These are phyloP conservation scores for Sanderia malayensis DNA, from an alignment of 30 jellyfish, hydroid and myxozoan species.

Conservation along the genomic window DNA sequence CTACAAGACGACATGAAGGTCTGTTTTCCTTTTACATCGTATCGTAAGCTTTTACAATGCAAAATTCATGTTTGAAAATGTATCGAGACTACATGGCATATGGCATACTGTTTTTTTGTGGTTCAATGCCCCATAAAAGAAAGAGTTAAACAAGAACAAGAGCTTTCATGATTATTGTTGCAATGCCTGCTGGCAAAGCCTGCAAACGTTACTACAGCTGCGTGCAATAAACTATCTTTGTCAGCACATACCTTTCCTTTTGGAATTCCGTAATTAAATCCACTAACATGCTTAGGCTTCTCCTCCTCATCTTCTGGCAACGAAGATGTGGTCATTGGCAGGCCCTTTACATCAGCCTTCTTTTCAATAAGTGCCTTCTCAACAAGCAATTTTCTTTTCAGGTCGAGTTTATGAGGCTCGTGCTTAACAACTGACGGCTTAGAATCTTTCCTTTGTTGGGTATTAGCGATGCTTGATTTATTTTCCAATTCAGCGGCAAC, in stretches of 20 bases:
- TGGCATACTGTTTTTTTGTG: no score
- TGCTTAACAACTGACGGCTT: background rate
- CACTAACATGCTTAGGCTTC: constrained; percentile 39
- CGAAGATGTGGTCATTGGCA: constrained; percentile 5
- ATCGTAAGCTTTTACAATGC: no score
- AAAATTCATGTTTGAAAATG: no score
- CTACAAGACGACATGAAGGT: no score
- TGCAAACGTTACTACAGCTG: background rate
- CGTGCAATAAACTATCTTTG: no score
- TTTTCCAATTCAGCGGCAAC: constrained; percentile 1
- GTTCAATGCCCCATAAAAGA: no score
- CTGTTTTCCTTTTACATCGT: no score
- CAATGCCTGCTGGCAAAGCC: background rate
- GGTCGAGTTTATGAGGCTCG: background rate
- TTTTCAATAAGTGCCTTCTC: background rate
- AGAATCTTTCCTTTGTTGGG: background rate
- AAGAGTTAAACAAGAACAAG: background rate
- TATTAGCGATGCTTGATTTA: background rate
- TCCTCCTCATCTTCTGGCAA: constrained; percentile 21
- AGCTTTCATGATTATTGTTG: no score
- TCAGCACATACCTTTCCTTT: constrained; percentile 41
- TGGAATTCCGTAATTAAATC: constrained; percentile 52
- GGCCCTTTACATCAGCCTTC: background rate
- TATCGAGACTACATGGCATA: no score
- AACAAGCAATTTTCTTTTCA: background rate